A percentile compares a stretch with the other conserved stretches of the same genome.
Conservation (phyloP, 2,888 invertebrate genomes). For the Phortica okadai region DNA sequence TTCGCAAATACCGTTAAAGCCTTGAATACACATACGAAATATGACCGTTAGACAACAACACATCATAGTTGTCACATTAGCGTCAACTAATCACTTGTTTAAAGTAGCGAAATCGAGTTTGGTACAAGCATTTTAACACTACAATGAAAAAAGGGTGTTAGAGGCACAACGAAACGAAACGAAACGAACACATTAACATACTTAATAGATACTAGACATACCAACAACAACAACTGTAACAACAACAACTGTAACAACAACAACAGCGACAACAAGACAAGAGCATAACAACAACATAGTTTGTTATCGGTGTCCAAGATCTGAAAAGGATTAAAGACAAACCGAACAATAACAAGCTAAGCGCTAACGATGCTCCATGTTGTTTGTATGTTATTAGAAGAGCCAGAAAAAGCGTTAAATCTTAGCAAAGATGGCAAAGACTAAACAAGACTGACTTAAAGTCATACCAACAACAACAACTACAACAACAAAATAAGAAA, state of each 20-base stretch:
- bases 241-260: not conserved
- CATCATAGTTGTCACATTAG: slow-evolving; percentile 25
- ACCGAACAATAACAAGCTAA: slow-evolving; percentile 3
- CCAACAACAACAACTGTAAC: not conserved
- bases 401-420: slow-evolving; percentile 11
- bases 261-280: not conserved
- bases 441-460: not conserved
- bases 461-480: not conserved
- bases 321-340: slow-evolving; percentile 31
- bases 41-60: not conserved
- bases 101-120: not conserved
- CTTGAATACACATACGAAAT: not conserved
- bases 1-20: slow-evolving; percentile 12
- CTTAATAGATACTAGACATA: not conserved
- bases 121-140: not conserved
- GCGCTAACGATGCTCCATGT: slow-evolving; percentile 19
- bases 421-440: slow-evolving; percentile 12
- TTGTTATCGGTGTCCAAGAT: slow-evolving; percentile 27
- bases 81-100: slow-evolving; percentile 26
- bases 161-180: not conserved
- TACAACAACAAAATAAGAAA: not conserved
- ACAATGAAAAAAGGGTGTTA: slow-evolving; percentile 20
- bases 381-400: not conserved
- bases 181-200: slow-evolving; percentile 15
- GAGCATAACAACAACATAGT: slow-evolving; percentile 6